Base-by-base conservation (phyloP, 2,113 vertebrate species). In the Galbula dea region DNA sequence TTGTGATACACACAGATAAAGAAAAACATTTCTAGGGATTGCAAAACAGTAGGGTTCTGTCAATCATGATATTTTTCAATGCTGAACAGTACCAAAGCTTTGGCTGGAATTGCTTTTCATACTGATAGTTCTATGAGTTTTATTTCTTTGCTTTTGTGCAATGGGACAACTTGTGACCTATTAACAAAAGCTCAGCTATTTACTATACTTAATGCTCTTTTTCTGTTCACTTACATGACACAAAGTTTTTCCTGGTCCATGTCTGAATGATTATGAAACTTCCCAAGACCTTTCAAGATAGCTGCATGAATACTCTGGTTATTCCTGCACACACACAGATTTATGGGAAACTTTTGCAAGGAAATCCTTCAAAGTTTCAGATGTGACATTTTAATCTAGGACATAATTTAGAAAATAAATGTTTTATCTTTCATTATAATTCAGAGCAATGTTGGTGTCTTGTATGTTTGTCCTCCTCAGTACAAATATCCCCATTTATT, bases 21-120 rank as follows among this genome's bases (percentile, higher is more conserved):
- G 81, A 96, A 66, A 93, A 82, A 51, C 24, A 80, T 95, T 96
- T 95, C 45, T 59, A 93, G 86, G 67, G 51, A 91, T 80, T 94
- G 41, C 43, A 73, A 95, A 97, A 96, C 91, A 93, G 93, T 93
- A 95, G 95, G 88, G n/a, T 96, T 95, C 94, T 96, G 83, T 97
- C 95, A 96, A 80, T 96, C 95, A 85, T n/a, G 20, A n/a, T 65
- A 46, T 75, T 88, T 94, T 97, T 86, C 96, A 59, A 96, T 85
- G 77, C 65, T 79, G 79, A 96, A 67, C 26, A 71, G 46, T 74
- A 90, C 20, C 67, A 82, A 95, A 94, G 83, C 49, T 92, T 96
- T 94, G 39, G 16, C 58, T 43, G 39, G 51, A 75, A 45, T 90
- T 81, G 24, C 27, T 82, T 94, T 90, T 93, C 73, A 15, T 57